Evolutionary conservation across 2,797 vertebrate species (phyloP), one percentile per base, ranked within the genome.

Genomic region (Lithobates pipiens): DNA sequence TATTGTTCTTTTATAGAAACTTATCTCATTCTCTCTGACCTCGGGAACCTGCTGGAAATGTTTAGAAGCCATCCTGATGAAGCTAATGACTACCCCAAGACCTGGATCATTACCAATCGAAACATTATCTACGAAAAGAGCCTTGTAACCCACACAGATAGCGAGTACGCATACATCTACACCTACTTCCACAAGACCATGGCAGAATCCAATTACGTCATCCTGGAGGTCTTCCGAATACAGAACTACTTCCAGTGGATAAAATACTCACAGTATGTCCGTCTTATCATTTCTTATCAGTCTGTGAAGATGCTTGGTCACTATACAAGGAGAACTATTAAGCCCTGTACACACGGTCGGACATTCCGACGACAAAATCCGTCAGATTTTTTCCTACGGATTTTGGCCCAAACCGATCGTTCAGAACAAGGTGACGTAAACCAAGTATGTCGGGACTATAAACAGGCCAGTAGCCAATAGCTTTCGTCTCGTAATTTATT

Each of bases 161-260:
- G 3, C 0, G 78, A 85, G 2, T 88, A 46, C 67, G 25, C 27
- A 15, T 18, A 69, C 0, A 77, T 88, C 15, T 85, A 89, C 39
- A 54, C 13, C 11, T 71, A 69, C 18, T 88, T 89, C 84, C 88
- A 88, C 81, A 77, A 77, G 71, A 89, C 84, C 1, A 80, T 88
- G 84, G 50, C 50, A 4, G 88, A 89, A 70, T 21, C 72, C 1
- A 32, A 77, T 42, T 85, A 76, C n/a, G 5, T 80, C 10, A 82
- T 88, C 74, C 36, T 77, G 27, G 25, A 54, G 5, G 77, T 88
- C 6, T 29, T 23, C 29, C 82, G 88, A 36, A 76, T 89, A 3
- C 88, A 88, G 34, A 89, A 86, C 69, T 88, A 75, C 50, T 89
- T 88, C 68, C 88, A 88, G 21, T 89, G 88, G 88, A 81, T 85